These are phyloP conservation scores for Campylorhamphus procurvoides DNA, from an alignment of 2,113 vertebrate genomes.

Conservation along the genomic window DNA sequence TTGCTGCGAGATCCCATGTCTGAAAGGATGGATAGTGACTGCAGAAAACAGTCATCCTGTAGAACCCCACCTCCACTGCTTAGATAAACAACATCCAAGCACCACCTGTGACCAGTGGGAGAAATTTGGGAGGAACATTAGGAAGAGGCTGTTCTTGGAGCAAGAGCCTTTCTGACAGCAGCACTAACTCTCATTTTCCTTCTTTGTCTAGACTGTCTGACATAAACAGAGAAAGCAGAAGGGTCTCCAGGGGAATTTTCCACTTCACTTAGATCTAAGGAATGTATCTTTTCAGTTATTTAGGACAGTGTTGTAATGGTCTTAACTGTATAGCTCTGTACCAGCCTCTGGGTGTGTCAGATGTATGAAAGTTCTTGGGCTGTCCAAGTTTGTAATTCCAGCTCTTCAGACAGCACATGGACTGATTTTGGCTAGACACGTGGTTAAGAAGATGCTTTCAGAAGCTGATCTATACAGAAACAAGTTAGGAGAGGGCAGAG, in stretches of 20 bases:
- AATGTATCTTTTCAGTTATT: constrained; percentile 32
- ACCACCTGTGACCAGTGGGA: neutral
- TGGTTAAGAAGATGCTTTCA: neutral
- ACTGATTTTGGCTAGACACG: neutral
- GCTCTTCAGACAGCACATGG: neutral
- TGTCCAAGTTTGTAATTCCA: neutral
- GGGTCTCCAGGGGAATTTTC: constrained; percentile 43
- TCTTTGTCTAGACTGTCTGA: constrained; percentile 22
- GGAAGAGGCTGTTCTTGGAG: neutral
- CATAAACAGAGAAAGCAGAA: constrained; percentile 19
- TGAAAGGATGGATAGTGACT: neutral
- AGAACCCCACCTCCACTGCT: neutral
- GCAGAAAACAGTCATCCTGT: neutral
- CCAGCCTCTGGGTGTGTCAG: constrained; percentile 15
- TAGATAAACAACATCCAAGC: neutral
- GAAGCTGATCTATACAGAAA: neutral
- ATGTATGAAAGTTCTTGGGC: neutral
- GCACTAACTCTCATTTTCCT: neutral
- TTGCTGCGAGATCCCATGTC: neutral
- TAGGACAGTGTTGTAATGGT: constrained; percentile 7
- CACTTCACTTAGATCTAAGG: constrained; percentile 22
- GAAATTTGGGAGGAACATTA: neutral
- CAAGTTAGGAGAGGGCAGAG: neutral
- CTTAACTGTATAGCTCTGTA: constrained; percentile 18
- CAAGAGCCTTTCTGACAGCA: neutral